These are phyloP conservation scores for Macropis europaea DNA, from an alignment of 2,888 invertebrate species.

Conservation along the genomic window DNA sequence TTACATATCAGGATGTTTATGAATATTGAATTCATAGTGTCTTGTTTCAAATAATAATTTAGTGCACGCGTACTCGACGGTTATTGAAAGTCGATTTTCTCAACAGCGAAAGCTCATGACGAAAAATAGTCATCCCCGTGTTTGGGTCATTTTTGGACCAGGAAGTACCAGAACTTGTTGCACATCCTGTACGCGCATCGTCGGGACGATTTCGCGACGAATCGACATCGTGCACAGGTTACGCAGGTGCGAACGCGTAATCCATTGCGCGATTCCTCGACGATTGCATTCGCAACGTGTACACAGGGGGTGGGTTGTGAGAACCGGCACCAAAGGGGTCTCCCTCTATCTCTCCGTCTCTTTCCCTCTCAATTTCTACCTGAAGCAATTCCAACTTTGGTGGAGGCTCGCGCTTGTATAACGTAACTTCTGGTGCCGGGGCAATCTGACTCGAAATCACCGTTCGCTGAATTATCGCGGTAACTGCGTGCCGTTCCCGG, in stretches of 20 bases:
- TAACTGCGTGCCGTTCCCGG: constrained; percentile 76
- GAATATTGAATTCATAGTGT: too few species aligned
- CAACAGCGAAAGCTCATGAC: too few species aligned
- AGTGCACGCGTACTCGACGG: too few species aligned
- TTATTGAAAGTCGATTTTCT: too few species aligned
- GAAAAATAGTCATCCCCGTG: too few species aligned
- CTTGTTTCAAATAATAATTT: too few species aligned
- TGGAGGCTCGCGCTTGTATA: constrained; percentile 62
- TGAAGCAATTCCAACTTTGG: constrained; percentile 78
- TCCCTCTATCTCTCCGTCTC: constrained; percentile 50
- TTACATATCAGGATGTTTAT: too few species aligned
- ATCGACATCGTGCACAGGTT: constrained; percentile 50
- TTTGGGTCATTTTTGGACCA: too few species aligned
- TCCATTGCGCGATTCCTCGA: constrained; percentile 57
- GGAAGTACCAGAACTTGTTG: too few species aligned
- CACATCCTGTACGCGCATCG: neutral
- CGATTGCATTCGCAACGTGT: constrained; percentile 46
- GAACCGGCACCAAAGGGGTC: constrained; percentile 52
- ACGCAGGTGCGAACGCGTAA: constrained; percentile 65
- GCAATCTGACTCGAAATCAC: constrained; percentile 78
- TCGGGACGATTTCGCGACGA: constrained; percentile 50
- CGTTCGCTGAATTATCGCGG: constrained; percentile 77
- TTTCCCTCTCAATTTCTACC: constrained; percentile 59
- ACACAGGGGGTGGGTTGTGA: constrained; percentile 46
- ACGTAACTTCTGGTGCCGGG: constrained; percentile 75